These are phyloP conservation scores for Idaea aversata DNA, from an alignment of 2,888 invertebrate genomes.

Conservation along the genomic window DNA sequence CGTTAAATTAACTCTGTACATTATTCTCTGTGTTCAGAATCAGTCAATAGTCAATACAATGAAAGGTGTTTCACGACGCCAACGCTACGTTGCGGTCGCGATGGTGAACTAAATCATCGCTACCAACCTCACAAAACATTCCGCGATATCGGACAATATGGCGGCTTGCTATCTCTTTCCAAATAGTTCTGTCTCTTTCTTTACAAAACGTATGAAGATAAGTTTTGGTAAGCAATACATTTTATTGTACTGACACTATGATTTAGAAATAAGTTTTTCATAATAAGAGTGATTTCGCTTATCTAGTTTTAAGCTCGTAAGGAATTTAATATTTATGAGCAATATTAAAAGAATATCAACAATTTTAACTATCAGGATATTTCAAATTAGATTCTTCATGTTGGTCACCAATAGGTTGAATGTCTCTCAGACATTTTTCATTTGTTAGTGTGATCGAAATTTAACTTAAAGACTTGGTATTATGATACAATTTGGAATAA, in stretches of 20 bases:
- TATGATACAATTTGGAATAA: not conserved
- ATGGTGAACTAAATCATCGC: constrained; percentile 74
- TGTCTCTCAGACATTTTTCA: not conserved
- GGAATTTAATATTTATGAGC: not conserved
- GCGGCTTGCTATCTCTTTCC: constrained; percentile 57
- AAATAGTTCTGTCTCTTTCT: constrained; percentile 50
- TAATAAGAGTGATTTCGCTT: not conserved
- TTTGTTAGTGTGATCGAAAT: not conserved
- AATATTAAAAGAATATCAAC: constrained; percentile 14
- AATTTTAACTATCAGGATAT: constrained; percentile 30
- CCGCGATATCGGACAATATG: constrained; percentile 74
- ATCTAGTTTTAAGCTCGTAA: not conserved
- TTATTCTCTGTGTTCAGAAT: constrained; percentile 82
- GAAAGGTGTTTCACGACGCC: constrained; percentile 85
- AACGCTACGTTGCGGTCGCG: constrained; percentile 81
- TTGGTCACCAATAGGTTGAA: constrained; percentile 36
- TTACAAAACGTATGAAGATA: constrained; percentile 15
- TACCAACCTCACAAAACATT: constrained; percentile 68
- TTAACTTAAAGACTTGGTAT: not conserved
- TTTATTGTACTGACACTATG: not conserved
- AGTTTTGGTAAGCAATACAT: not conserved
- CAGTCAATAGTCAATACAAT: constrained; percentile 88
- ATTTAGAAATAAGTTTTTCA: not conserved
- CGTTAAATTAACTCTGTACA: constrained; percentile 83
- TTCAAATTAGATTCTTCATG: constrained; percentile 29